These are phyloP conservation scores for Bimastos eiseni DNA, from an alignment of 2,888 invertebrate species.

Conservation along the genomic window DNA sequence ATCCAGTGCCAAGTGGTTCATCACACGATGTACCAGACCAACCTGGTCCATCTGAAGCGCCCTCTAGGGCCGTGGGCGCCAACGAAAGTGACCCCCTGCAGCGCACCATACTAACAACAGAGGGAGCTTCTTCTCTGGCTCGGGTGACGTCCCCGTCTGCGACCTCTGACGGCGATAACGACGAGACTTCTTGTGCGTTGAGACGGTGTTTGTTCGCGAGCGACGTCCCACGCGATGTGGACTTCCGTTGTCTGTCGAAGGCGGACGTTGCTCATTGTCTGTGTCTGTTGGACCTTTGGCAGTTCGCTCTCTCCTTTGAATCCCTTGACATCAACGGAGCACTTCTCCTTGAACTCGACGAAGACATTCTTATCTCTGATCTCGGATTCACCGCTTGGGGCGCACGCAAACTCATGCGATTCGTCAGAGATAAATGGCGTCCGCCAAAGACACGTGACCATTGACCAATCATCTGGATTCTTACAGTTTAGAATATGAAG, in stretches of 20 bases:
- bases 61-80: neutral
- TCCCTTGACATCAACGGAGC: neutral
- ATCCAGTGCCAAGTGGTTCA: neutral
- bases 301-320: neutral
- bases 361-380: neutral
- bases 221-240: neutral
- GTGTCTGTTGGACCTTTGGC: neutral
- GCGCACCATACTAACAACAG: neutral
- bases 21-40: neutral
- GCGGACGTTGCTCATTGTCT: constrained; percentile 16
- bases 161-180: neutral
- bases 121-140: neutral
- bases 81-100: neutral
- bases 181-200: neutral
- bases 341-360: neutral
- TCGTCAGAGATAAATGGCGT: neutral
- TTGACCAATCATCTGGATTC: neutral
- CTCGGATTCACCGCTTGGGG: neutral
- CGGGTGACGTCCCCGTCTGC: neutral
- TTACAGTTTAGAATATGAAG: too few relatives aligned
- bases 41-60: neutral
- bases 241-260: neutral
- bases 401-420: neutral
- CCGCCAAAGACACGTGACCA: neutral
- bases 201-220: neutral